A percentile compares a stretch with the other conserved stretches of the same genome.
Evolutionary conservation across 2,888 invertebrate species (phyloP).

Genomic region (Leucoma salicis): DNA sequence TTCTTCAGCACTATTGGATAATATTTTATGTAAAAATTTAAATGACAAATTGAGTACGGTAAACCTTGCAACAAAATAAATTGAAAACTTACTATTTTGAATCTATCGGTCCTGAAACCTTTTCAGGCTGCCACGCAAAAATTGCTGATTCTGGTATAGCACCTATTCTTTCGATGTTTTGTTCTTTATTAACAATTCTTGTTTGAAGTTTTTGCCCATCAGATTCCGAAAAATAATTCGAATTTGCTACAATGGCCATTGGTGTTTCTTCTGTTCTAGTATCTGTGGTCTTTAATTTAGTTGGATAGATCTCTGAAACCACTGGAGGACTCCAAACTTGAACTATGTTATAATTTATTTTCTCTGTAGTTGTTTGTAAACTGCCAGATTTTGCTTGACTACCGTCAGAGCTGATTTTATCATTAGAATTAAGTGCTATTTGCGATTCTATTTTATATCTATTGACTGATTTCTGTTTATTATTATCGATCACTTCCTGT

Average conservation of each 20-base stretch:
- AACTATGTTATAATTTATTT: neutral
- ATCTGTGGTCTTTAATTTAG: neutral
- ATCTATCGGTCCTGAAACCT: neutral
- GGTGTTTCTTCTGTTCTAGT: neutral
- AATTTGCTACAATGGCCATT: neutral
- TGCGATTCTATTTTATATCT: conserved; percentile 2
- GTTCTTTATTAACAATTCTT: neutral
- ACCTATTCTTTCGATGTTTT: neutral
- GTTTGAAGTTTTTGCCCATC: neutral
- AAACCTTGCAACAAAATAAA: neutral
- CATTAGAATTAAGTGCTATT: neutral
- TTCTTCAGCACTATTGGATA: neutral
- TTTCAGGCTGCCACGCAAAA: neutral
- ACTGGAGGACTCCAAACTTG: neutral
- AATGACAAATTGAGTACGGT: neutral
- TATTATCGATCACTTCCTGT: neutral
- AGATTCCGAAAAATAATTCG: conserved; percentile 1
- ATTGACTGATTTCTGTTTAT: conserved; percentile 1
- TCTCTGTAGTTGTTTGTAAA: conserved; percentile 2
- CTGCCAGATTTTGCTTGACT: neutral
- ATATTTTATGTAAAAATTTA: neutral
- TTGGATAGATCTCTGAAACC: neutral
- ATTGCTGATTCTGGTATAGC: neutral
- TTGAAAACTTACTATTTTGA: neutral
- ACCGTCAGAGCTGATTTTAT: neutral